These are phyloP conservation scores for Oxystoma pomonae DNA, from an alignment of 2,888 invertebrate species.

Conservation along the genomic window DNA sequence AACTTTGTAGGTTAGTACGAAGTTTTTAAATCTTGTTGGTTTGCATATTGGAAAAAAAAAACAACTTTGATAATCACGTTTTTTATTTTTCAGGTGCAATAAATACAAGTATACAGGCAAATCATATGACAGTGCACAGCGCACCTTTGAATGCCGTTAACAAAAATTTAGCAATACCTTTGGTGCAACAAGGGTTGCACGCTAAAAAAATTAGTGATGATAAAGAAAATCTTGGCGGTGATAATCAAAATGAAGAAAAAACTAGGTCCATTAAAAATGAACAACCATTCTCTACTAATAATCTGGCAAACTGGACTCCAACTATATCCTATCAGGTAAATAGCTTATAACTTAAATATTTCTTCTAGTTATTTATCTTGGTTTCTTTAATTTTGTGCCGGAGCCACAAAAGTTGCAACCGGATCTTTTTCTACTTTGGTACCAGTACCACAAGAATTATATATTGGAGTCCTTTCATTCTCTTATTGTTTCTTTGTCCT, in stretches of 20 bases:
- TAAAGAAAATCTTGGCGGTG: slow-evolving; percentile 23
- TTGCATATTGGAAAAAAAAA: slow-evolving; percentile 24
- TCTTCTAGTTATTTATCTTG: too few species aligned
- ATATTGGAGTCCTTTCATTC: too few species aligned
- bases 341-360: not conserved
- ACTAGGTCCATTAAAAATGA: not conserved
- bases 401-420: too few species aligned
- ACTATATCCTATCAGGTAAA: slow-evolving; percentile 1
- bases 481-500: too few species aligned
- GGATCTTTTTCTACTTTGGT: too few species aligned
- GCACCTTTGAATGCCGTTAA: slow-evolving; percentile 56
- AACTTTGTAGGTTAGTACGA: slow-evolving; percentile 6
- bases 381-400: too few species aligned
- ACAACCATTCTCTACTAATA: not conserved
- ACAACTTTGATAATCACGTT: not conserved
- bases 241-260: not conserved
- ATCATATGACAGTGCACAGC: slow-evolving; percentile 55
- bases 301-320: not conserved
- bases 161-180: slow-evolving; percentile 62
- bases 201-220: slow-evolving; percentile 34
- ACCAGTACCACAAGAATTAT: too few species aligned
- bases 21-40: slow-evolving; percentile 13
- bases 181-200: slow-evolving; percentile 53
- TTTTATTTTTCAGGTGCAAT: not conserved
- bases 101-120: slow-evolving; percentile 44